A percentile compares a stretch with the other conserved stretches of the same genome.
phyloP scores from a whole-genome alignment of 2,797 vertebrate species.

The Brotula barbata region DNA sequence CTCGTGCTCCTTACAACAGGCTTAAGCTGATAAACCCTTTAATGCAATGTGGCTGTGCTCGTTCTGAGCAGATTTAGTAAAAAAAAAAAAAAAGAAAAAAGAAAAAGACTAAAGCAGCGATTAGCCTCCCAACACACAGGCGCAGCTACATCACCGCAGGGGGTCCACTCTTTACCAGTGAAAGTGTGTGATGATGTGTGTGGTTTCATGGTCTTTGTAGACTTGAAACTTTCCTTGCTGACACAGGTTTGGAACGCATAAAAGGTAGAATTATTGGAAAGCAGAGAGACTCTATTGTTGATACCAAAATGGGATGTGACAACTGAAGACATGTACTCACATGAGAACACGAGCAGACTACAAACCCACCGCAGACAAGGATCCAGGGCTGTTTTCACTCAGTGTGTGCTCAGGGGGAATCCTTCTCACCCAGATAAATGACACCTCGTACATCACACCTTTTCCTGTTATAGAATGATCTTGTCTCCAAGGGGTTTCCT shows the following conservation, averaged over 20 bases:
- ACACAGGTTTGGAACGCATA: slow-evolving; percentile 39
- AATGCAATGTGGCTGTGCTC: slow-evolving; percentile 64
- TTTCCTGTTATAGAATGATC: slow-evolving; percentile 20
- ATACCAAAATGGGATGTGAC: slow-evolving; percentile 52
- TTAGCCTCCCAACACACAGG: slow-evolving; percentile 73
- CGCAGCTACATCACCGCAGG: slow-evolving; percentile 72
- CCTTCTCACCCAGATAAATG: slow-evolving; percentile 22
- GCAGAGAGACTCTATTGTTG: slow-evolving; percentile 41
- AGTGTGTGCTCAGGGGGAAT: slow-evolving; percentile 20
- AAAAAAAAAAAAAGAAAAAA: slow-evolving; percentile 73
- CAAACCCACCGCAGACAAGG: background rate
- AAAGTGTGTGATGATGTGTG: slow-evolving; percentile 35
- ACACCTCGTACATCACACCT: slow-evolving; percentile 20
- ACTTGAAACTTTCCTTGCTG: slow-evolving; percentile 31
- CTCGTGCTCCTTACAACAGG: slow-evolving; percentile 74
- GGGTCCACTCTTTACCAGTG: slow-evolving; percentile 52
- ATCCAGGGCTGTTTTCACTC: slow-evolving; percentile 18
- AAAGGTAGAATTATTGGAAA: slow-evolving; percentile 27
- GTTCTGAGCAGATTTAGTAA: slow-evolving; percentile 65
- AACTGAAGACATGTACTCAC: slow-evolving; percentile 24
- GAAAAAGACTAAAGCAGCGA: slow-evolving; percentile 77
- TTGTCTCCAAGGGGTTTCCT: slow-evolving; percentile 12
- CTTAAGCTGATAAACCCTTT: slow-evolving; percentile 83
- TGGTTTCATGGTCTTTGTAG: slow-evolving; percentile 17
- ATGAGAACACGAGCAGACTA: slow-evolving; percentile 18